phyloP scores from a whole-genome alignment of 2,113 vertebrate genomes.

The Pelodiscus sinensis region DNA sequence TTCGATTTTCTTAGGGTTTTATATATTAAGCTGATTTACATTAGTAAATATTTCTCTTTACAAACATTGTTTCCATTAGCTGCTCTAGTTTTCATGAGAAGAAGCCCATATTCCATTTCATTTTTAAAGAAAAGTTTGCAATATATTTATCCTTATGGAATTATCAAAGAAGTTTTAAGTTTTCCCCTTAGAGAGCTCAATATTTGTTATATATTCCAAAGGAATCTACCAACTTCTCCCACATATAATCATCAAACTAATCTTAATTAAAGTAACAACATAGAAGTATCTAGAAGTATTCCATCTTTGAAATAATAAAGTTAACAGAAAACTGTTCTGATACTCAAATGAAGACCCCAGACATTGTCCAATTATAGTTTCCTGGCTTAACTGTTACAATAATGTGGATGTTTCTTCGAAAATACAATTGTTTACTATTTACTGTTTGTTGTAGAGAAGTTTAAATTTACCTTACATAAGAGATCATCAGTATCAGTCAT shows the following conservation, averaged over 20 bases:
- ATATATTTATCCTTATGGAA: neutral
- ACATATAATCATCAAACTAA: conserved; percentile 32
- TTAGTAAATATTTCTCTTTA: conserved; percentile 31
- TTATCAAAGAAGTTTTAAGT: conserved; percentile 30
- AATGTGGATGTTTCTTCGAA: conserved; percentile 18
- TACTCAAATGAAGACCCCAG: neutral
- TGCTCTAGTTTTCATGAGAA: neutral
- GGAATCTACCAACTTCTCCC: conserved; percentile 39
- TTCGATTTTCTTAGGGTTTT: conserved; percentile 25
- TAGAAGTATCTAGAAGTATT: conserved; percentile 7
- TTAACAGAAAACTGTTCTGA: neutral
- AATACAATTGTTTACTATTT: neutral
- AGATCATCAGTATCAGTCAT: neutral
- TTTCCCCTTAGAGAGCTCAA: neutral
- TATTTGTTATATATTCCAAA: neutral
- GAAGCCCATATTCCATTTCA: neutral
- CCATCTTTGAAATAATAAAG: conserved; percentile 36
- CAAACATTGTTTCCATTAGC: neutral
- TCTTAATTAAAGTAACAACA: conserved; percentile 44
- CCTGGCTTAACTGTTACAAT: neutral
- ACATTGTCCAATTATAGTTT: neutral
- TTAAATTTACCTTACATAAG: neutral
- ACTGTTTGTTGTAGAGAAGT: neutral
- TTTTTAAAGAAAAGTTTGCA: neutral
- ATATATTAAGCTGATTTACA: conserved; percentile 10